Conservation (phyloP, 2,113 vertebrate species). For the Cebus imitator region DNA sequence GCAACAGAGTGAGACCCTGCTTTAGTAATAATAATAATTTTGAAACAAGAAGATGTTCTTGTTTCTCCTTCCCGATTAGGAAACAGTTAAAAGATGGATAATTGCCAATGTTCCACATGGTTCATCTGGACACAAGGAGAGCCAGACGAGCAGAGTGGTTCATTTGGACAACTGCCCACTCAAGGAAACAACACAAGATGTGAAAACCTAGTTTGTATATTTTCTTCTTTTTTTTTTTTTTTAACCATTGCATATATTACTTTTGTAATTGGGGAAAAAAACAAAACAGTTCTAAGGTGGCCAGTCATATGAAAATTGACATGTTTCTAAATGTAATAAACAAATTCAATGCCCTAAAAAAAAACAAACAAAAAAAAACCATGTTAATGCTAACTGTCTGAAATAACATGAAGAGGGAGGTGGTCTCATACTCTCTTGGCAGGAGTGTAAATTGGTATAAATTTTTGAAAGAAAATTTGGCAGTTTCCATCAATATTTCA, state of each 20-base stretch:
- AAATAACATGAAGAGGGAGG: not conserved
- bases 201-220: not conserved
- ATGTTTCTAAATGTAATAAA: constrained; percentile 16
- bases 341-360: not conserved
- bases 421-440: not conserved
- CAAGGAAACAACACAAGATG: not conserved
- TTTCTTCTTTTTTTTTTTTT: not conserved
- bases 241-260: not conserved
- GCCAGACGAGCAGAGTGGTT: not conserved
- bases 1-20: no score
- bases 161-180: no score
- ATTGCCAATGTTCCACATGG: not conserved
- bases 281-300: not conserved
- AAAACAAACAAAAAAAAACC: not conserved
- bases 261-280: not conserved
- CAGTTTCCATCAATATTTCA: not conserved
- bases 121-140: not conserved
- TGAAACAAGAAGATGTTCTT: not conserved
- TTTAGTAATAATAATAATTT: not conserved
- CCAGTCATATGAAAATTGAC: not conserved
- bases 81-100: not conserved
- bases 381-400: not conserved
- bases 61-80: not conserved
- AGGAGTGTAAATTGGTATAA: not conserved
- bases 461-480: not conserved